Evolutionary conservation across 1,140 invertebrate species (phyloP).

Genomic region (Drosophila tsacasi): DNA sequence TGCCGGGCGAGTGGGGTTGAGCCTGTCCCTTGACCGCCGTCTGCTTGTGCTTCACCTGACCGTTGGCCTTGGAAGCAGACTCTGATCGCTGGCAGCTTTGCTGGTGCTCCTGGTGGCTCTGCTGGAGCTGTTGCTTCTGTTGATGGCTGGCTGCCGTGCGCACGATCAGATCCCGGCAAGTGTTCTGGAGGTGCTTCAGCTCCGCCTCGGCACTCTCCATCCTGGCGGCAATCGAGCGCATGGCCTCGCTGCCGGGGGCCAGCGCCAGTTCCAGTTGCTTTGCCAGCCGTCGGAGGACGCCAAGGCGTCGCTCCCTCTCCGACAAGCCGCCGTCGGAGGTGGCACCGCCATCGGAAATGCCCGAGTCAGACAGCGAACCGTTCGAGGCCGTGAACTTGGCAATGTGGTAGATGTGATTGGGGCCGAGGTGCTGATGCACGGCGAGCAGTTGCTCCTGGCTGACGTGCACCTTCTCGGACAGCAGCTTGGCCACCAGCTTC

Average conservation of each 20-base stretch:
- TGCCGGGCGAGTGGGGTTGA: slow-evolving; percentile 37
- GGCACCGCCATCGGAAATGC: slow-evolving; percentile 90
- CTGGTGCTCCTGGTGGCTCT: slow-evolving; percentile 36
- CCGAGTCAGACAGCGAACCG: slow-evolving; percentile 90
- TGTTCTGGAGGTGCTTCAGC: slow-evolving; percentile 90
- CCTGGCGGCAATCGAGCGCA: slow-evolving; percentile 88
- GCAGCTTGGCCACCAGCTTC: slow-evolving; percentile 88
- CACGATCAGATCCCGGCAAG: slow-evolving; percentile 91
- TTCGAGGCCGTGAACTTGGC: slow-evolving; percentile 85
- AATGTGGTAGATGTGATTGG: slow-evolving; percentile 81
- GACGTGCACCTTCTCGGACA: slow-evolving; percentile 88
- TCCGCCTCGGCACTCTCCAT: slow-evolving; percentile 93
- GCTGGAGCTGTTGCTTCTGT: slow-evolving; percentile 60
- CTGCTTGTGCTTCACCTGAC: slow-evolving; percentile 28
- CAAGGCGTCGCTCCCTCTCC: slow-evolving; percentile 90
- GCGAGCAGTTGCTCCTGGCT: slow-evolving; percentile 85
- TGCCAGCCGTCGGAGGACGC: slow-evolving; percentile 88
- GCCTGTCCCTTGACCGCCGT: slow-evolving; percentile 29
- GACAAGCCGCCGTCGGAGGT: slow-evolving; percentile 90
- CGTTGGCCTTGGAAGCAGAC: slow-evolving; percentile 29
- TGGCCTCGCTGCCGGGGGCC: slow-evolving; percentile 88
- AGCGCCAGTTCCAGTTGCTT: slow-evolving; percentile 89
- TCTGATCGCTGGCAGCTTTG: slow-evolving; percentile 1
- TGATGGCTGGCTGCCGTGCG: slow-evolving; percentile 87
- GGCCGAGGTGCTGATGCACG: slow-evolving; percentile 77